Evolutionary conservation across 2,888 invertebrate species (phyloP).

Genomic region (Agapetus fuscipes): DNA sequence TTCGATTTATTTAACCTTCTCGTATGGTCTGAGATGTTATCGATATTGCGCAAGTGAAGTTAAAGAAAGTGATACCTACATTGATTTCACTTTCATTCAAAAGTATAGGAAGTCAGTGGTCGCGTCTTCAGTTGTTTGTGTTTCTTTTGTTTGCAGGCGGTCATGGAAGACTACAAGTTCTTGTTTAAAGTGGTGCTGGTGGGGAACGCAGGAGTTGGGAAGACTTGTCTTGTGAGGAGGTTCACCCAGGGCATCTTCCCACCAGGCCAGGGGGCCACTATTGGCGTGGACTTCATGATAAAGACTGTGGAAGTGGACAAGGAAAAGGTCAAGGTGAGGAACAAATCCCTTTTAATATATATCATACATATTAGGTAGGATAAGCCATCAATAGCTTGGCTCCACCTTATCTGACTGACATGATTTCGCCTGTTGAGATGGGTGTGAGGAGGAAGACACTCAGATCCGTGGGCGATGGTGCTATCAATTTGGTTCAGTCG

Average conservation of each 20-base stretch:
- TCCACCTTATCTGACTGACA: no score
- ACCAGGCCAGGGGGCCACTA: constrained; percentile 96
- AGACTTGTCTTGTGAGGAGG: constrained; percentile 91
- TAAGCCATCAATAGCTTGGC: not conserved
- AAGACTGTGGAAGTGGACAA: constrained; percentile 96
- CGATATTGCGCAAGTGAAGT: no score
- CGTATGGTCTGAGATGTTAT: no score
- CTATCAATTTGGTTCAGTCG: no score
- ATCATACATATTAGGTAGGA: not conserved
- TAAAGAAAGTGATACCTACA: constrained; percentile 11
- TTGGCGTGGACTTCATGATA: constrained; percentile 99
- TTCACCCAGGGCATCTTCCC: constrained; percentile 98
- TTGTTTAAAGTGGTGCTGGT: constrained; percentile 97
- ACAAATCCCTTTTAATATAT: no score
- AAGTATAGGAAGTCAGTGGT: not conserved
- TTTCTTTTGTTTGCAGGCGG: constrained; percentile 10
- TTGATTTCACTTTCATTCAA: constrained; percentile 17
- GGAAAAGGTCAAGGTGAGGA: constrained; percentile 79
- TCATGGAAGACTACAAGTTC: constrained; percentile 98
- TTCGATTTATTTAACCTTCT: no score
- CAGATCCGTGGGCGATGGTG: no score
- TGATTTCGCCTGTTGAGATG: no score
- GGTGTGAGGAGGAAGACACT: no score
- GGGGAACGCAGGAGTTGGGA: constrained; percentile 97
- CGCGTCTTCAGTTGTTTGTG: not conserved